Evolutionary conservation across 2,113 vertebrate species (phyloP).

Genomic region (Scomber japonicus): DNA sequence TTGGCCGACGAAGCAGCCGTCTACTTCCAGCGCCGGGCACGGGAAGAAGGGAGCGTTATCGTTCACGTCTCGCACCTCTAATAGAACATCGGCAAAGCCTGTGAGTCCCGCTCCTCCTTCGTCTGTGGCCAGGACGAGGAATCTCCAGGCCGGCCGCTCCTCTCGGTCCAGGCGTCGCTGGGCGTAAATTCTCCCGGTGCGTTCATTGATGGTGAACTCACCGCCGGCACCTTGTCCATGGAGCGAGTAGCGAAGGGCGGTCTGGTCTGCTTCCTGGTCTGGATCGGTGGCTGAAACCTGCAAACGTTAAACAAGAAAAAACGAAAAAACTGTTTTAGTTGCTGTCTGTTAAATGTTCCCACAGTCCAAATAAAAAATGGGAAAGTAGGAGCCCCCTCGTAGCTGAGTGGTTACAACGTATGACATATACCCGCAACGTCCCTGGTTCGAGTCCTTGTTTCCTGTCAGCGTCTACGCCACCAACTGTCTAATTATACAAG

Average conservation of each 20-base stretch:
- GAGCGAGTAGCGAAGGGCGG: slow-evolving; percentile 87
- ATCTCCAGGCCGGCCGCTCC: slow-evolving; percentile 86
- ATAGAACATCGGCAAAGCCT: slow-evolving; percentile 91
- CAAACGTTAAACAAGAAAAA: too few species aligned
- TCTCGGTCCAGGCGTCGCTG: slow-evolving; percentile 88
- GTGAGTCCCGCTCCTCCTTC: slow-evolving; percentile 89
- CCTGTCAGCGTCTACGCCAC: too few species aligned
- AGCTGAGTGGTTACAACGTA: too few species aligned
- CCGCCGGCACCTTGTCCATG: slow-evolving; percentile 89
- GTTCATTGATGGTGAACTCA: slow-evolving; percentile 89
- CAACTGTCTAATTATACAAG: too few species aligned
- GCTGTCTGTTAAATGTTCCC: too few species aligned
- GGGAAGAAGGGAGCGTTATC: slow-evolving; percentile 90
- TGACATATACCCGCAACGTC: too few species aligned
- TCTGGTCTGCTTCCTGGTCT: slow-evolving; percentile 89
- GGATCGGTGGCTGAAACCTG: slow-evolving; percentile 92
- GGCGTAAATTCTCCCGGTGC: slow-evolving; percentile 85
- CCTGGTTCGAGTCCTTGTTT: too few species aligned
- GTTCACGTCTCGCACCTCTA: slow-evolving; percentile 89
- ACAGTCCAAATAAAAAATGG: too few species aligned
- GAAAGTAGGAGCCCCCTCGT: too few species aligned
- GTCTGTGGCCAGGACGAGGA: slow-evolving; percentile 91
- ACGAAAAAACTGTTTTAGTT: too few species aligned
- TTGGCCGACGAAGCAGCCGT: slow-evolving; percentile 87
- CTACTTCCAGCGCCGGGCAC: slow-evolving; percentile 80